phyloP scores from a whole-genome alignment of 2,113 vertebrate species.

The Syrmaticus mikado region DNA sequence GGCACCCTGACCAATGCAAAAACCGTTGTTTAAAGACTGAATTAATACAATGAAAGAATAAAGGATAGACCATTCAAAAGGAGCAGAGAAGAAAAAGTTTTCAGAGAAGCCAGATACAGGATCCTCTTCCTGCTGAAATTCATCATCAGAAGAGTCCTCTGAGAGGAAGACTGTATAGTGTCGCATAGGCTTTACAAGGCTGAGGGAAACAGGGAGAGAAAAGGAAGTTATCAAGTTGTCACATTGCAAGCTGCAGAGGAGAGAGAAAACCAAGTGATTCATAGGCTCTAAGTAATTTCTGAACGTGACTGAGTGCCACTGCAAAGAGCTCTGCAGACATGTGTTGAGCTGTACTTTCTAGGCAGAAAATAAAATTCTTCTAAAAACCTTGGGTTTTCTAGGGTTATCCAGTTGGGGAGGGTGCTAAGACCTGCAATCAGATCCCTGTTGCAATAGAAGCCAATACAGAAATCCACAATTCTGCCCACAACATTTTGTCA shows the following conservation, averaged over 20 bases:
- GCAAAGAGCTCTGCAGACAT: neutral
- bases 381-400: neutral
- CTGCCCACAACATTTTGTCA: neutral
- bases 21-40: neutral
- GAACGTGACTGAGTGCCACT: neutral
- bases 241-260: slow-evolving; percentile 17
- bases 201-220: slow-evolving; percentile 79
- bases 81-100: slow-evolving; percentile 94
- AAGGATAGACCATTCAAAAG: slow-evolving; percentile 96
- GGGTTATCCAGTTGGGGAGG: fast-evolving
- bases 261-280: neutral
- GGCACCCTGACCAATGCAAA: slow-evolving; percentile 19
- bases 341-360: neutral
- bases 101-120: slow-evolving; percentile 91
- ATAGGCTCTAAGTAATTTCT: neutral
- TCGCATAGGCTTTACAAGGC: slow-evolving; percentile 90
- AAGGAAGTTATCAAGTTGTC: slow-evolving; percentile 42
- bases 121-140: slow-evolving; percentile 89
- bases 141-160: slow-evolving; percentile 96
- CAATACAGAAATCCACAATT: neutral
- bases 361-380: neutral
- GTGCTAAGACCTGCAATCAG: fast-evolving
- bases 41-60: slow-evolving; percentile 59
- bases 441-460: neutral
- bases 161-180: slow-evolving; percentile 99